A percentile compares a stretch with the other conserved stretches of the same genome.
Evolutionary conservation across 2,888 invertebrate species (phyloP).

Genomic region (Harmothoe impar): DNA sequence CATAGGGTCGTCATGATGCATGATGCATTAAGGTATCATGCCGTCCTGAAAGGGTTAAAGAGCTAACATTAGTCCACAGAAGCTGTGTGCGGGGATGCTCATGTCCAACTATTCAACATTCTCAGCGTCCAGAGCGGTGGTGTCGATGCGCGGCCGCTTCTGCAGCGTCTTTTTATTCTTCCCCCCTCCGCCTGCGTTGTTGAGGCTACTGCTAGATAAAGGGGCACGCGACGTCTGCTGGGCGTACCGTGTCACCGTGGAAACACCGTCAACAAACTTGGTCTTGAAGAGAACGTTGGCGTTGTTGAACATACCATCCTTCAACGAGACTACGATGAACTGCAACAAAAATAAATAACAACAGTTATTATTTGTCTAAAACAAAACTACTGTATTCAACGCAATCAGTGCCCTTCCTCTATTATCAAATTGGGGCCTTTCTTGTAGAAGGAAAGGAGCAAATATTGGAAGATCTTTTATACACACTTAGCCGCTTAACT

Average conservation of each 20-base stretch:
- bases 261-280: slow-evolving; percentile 96
- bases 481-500: too few relatives aligned
- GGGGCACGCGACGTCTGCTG: slow-evolving; percentile 71
- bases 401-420: too few relatives aligned
- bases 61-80: not conserved
- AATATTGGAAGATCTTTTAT: too few relatives aligned
- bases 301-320: slow-evolving; percentile 99
- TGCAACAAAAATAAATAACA: too few relatives aligned
- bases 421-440: too few relatives aligned
- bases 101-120: slow-evolving; percentile 58
- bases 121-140: slow-evolving; percentile 39
- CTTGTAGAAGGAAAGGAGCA: too few relatives aligned
- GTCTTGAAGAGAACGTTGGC: slow-evolving; percentile 98
- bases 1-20: too few relatives aligned
- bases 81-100: not conserved
- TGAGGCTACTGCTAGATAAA: slow-evolving; percentile 49
- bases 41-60: too few relatives aligned
- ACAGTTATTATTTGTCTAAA: too few relatives aligned
- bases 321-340: slow-evolving; percentile 98
- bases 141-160: slow-evolving; percentile 50
- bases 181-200: slow-evolving; percentile 49
- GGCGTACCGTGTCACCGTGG: slow-evolving; percentile 88
- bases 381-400: too few relatives aligned
- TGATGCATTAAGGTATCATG: too few relatives aligned
- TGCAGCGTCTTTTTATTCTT: not conserved